Evolutionary conservation across 2,113 vertebrate genomes (phyloP).

Genomic region (Sinocyclocheilus anshuiensis): DNA sequence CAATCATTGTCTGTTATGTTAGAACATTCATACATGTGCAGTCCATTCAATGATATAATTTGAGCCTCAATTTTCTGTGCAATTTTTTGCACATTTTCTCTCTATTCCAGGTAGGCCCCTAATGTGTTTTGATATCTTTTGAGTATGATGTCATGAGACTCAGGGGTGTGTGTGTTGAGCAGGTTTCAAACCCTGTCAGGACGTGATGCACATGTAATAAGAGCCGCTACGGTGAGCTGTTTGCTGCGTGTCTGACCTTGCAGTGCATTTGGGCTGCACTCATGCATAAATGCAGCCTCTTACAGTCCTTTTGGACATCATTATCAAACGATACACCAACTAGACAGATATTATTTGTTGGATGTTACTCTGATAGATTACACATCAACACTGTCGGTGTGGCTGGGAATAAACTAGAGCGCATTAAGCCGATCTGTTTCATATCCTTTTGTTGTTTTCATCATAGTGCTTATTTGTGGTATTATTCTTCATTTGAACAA

Average conservation of each 20-base stretch:
- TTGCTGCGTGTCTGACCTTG: conserved; percentile 55
- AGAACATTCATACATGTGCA: neutral
- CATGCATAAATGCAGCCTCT: conserved; percentile 53
- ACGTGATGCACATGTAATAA: conserved; percentile 35
- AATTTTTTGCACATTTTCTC: neutral
- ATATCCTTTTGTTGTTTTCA: conserved; percentile 28
- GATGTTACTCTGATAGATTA: conserved; percentile 17
- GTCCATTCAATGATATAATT: neutral
- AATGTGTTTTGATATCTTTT: conserved; percentile 35
- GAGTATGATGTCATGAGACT: conserved; percentile 39
- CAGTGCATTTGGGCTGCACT: conserved; percentile 41
- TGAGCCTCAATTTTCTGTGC: neutral
- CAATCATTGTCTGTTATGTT: conserved; percentile 8
- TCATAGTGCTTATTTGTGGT: neutral
- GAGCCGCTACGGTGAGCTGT: conserved; percentile 27
- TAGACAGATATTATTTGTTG: conserved; percentile 34
- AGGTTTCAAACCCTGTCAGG: conserved; percentile 35
- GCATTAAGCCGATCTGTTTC: conserved; percentile 21
- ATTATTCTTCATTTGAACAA: conserved; percentile 31
- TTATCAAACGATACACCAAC: conserved; percentile 49
- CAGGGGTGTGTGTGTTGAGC: conserved; percentile 7
- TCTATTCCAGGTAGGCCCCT: conserved; percentile 4
- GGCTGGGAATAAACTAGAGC: conserved; percentile 10
- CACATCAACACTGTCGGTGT: conserved; percentile 11
- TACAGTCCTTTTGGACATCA: conserved; percentile 50